phyloP scores from a whole-genome alignment of 2,797 vertebrate genomes.

The Eidolon dupreanum region DNA sequence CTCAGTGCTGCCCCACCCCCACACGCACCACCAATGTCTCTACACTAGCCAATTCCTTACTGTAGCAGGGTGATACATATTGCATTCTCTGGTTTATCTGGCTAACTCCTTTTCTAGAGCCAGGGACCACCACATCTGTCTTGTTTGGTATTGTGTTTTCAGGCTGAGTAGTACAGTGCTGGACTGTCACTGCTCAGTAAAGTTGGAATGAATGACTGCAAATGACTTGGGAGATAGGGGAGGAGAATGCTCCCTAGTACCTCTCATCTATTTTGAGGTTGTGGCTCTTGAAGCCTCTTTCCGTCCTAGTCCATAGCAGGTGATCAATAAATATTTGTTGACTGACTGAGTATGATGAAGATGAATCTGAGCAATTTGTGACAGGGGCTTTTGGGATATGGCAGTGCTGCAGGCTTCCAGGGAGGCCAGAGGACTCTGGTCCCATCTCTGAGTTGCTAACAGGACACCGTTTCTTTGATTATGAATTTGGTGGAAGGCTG shows the following conservation, averaged over 20 bases:
- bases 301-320: background rate
- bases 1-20: background rate
- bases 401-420: no score
- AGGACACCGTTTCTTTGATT: background rate
- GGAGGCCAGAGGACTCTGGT: background rate
- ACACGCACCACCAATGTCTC: fast-evolving
- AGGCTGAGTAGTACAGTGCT: no score
- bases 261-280: background rate
- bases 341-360: background rate
- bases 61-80: no score
- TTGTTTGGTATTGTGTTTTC: background rate
- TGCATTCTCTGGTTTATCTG: background rate
- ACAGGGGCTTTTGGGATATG: background rate
- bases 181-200: background rate
- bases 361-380: background rate
- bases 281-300: background rate
- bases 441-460: background rate
- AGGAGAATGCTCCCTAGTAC: background rate
- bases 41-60: fast-evolving
- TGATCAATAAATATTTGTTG: background rate
- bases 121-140: background rate
- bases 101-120: background rate
- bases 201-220: background rate
- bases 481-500: background rate
- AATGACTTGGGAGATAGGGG: background rate